Conservation (phyloP, 2,797 vertebrate genomes). For the Rhinophrynus dorsalis region DNA sequence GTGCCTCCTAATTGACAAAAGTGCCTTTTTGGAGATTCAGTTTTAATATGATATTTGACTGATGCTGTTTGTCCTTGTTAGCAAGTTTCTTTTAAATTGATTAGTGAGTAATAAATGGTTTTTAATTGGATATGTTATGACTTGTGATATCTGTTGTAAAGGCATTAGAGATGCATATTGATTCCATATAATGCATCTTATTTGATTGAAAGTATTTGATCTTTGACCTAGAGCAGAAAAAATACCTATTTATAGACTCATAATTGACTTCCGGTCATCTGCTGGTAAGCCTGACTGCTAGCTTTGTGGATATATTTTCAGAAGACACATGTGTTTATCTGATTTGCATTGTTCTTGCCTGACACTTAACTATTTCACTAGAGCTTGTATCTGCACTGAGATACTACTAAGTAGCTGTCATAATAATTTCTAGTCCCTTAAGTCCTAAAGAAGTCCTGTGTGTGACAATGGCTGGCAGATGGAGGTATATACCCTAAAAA, state of each 20-base stretch:
- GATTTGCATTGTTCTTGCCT: not conserved
- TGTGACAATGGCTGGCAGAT: no score
- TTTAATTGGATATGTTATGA: conserved; percentile 37
- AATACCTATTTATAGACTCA: conserved; percentile 34
- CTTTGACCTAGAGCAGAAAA: conserved; percentile 26
- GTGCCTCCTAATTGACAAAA: no score
- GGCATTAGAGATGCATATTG: conserved; percentile 38
- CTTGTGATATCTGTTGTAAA: conserved; percentile 34
- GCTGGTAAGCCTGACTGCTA: conserved; percentile 29
- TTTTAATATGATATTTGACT: not conserved
- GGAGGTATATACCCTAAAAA: no score
- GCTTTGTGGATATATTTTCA: conserved; percentile 16
- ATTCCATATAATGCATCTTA: conserved; percentile 35
- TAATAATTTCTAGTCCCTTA: no score
- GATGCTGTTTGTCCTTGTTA: not conserved
- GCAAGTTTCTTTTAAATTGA: conserved; percentile 8
- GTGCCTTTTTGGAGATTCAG: no score
- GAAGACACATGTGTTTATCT: not conserved
- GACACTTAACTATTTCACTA: not conserved
- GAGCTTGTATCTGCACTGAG: no score
- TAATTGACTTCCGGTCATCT: conserved; percentile 26
- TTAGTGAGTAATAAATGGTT: conserved; percentile 3
- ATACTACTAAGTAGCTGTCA: no score
- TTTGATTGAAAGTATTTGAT: conserved; percentile 36
- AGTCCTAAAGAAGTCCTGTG: no score